phyloP scores from a whole-genome alignment of 2,113 vertebrate genomes.

The Corythornis cristatus region DNA sequence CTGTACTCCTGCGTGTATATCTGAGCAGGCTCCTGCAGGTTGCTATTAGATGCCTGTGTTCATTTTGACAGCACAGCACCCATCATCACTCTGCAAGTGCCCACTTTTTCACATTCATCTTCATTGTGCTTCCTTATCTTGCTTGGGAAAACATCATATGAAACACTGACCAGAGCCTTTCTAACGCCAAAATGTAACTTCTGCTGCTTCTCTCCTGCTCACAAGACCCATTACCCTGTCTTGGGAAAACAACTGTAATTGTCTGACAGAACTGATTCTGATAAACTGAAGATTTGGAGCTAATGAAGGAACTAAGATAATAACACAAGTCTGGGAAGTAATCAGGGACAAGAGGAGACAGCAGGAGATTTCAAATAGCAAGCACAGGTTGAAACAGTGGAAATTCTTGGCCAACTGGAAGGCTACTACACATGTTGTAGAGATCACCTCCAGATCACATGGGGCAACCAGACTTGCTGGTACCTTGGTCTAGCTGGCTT shows the following conservation, averaged over 20 bases:
- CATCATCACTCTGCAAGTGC: not conserved
- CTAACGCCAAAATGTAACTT: accelerated
- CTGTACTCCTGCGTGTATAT: not conserved
- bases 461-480: not conserved
- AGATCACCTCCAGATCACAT: not conserved
- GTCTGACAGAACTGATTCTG: not conserved
- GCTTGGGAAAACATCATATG: not conserved
- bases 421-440: accelerated
- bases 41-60: not conserved
- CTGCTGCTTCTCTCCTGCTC: not conserved
- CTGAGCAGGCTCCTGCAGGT: not conserved
- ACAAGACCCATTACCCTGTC: not conserved
- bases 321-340: not conserved
- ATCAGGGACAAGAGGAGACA: not conserved
- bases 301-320: not conserved
- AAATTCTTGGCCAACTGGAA: not conserved
- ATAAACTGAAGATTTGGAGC: not conserved
- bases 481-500: not conserved
- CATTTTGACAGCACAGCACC: accelerated
- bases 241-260: not conserved
- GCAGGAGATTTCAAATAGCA: not conserved
- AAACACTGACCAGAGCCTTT: not conserved
- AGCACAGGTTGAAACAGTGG: not conserved
- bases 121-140: not conserved
- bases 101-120: not conserved